phyloP scores from a whole-genome alignment of 64 coral and sea anemone species.

The Catalaphyllia jardinei region DNA sequence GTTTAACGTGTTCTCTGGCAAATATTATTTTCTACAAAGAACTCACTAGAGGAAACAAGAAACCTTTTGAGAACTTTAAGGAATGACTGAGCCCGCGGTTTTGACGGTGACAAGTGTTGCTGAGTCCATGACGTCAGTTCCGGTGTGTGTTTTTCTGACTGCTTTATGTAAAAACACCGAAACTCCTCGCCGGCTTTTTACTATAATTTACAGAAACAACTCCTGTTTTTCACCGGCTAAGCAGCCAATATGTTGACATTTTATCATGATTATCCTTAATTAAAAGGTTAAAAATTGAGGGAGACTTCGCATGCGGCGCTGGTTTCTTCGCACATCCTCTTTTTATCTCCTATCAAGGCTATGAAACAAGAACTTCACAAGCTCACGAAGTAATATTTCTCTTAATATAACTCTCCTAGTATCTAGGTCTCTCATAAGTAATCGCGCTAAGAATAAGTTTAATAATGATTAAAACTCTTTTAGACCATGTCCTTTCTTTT shows the following conservation, averaged over 20 bases:
- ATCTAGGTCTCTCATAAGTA: too few species aligned
- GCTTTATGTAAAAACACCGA: neutral
- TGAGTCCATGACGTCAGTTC: too few species aligned
- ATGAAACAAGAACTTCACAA: neutral
- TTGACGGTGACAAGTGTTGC: too few species aligned
- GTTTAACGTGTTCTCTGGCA: neutral
- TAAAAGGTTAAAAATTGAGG: too few species aligned
- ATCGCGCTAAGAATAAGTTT: neutral
- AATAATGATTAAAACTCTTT: conserved; percentile 24
- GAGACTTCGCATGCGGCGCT: too few species aligned
- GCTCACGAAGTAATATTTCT: neutral
- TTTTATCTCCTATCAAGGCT: neutral
- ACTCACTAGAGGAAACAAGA: too few species aligned
- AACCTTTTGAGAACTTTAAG: too few species aligned
- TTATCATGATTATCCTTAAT: neutral
- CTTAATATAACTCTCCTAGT: too few species aligned
- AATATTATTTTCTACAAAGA: too few species aligned
- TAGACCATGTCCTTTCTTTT: neutral
- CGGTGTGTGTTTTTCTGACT: too few species aligned
- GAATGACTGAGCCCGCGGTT: too few species aligned
- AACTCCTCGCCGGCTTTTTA: neutral
- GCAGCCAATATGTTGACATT: neutral
- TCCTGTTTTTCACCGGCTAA: neutral
- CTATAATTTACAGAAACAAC: too few species aligned
- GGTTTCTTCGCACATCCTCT: neutral